Evolutionary conservation across 2,113 vertebrate species (phyloP), one percentile per base, ranked within the genome.

Genomic region (Eretmochelys imbricata): DNA sequence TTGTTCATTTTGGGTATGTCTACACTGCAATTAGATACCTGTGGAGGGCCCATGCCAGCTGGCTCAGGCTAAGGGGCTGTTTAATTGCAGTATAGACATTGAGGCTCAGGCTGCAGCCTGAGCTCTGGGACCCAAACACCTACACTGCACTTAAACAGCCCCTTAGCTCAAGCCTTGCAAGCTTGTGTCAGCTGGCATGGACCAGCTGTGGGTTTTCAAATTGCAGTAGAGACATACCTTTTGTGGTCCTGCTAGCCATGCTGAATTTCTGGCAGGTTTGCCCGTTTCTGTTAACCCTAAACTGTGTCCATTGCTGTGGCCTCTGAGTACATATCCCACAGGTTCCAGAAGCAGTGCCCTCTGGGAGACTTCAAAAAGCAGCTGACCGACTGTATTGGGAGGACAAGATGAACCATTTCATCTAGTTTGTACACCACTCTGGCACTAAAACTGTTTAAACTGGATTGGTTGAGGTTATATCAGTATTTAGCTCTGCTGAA

Each of bases 391-490:
- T 57, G 49, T 10, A 55, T 8, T 38, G 31, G 6, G 53, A 69
- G 38, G 0, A 49, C 38, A 2, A 48, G 35, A 38, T 29, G n/a
- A 87, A 53, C 76, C 11, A 1, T 1, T 1, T 25, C 11, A 31
- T 72, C 5, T 88, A 42, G 22, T 62, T 82, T 80, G 69, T 81
- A 82, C 65, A 65, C 20, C 83, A 86, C 46, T 91, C n/a, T 84
- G 62, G 54, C 75, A 69, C 79, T 51, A 49, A 49, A 0, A 0
- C 16, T 5, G 0, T 62, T 91, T 80, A 1, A 7, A 55, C 46
- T 80, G 65, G 53, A 80, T 38, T 49, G 35, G n/a, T 79, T 94
- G 4, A 12, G 80, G 13, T 83, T 49, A 78, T 82, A 27, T 75
- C 55, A 57, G 72, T 53, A 27, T 84, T 55, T 84, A 29, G 80